Evolutionary conservation across 2,113 vertebrate genomes (phyloP).

Genomic region (Ophthalmolycus amberensis): DNA sequence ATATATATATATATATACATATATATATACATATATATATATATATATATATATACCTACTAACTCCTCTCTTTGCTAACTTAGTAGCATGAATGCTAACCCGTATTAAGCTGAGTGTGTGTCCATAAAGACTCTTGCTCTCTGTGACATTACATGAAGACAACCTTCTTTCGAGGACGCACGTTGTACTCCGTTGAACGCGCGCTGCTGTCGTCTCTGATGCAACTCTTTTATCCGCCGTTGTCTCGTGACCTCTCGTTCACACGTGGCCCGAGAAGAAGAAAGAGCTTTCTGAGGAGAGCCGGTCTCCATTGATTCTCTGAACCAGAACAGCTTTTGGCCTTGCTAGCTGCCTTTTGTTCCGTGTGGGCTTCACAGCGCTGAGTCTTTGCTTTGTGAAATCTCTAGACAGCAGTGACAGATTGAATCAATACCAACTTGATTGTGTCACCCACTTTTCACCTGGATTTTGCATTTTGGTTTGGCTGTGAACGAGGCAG

Average conservation of each 20-base stretch:
- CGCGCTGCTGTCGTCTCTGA: background rate
- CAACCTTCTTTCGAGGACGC: background rate
- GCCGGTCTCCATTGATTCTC: background rate
- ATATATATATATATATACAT: too few relatives aligned
- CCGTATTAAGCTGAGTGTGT: background rate
- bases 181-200: background rate
- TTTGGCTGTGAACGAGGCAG: background rate
- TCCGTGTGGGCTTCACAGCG: background rate
- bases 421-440: background rate
- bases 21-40: too few relatives aligned
- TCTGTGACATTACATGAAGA: background rate
- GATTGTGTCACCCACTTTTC: background rate
- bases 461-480: background rate
- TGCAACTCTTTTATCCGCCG: background rate
- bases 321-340: background rate
- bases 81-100: too few relatives aligned
- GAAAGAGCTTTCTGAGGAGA: background rate
- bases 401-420: background rate
- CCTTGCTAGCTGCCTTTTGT: background rate
- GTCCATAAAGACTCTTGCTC: background rate
- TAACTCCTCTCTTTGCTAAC: too few relatives aligned
- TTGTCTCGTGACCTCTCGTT: background rate
- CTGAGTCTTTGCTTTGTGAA: background rate
- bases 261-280: background rate
- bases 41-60: too few relatives aligned